phyloP scores from a whole-genome alignment of 2,797 vertebrate species.

The Lerista edwardsae region DNA sequence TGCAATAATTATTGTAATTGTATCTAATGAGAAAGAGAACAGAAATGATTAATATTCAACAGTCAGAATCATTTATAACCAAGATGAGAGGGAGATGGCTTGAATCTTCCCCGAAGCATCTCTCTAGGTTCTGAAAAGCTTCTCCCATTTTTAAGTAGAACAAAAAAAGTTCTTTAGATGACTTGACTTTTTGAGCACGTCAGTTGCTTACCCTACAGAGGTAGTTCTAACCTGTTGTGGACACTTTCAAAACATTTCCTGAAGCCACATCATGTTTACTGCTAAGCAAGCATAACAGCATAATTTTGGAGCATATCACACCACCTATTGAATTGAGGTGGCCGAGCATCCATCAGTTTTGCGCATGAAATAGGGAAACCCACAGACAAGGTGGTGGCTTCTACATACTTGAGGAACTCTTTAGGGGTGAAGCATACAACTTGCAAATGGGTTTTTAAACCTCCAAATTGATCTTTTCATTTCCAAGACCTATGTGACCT shows the following conservation, averaged over 20 bases:
- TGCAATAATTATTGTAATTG: slow-evolving; percentile 26
- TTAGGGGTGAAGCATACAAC: too few species aligned
- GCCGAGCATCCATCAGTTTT: too few species aligned
- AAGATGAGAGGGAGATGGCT: background rate
- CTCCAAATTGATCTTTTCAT: too few species aligned
- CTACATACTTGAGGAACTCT: too few species aligned
- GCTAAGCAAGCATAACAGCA: background rate
- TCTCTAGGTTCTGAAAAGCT: background rate
- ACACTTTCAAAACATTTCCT: background rate
- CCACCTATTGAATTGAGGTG: too few species aligned
- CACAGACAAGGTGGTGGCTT: too few species aligned
- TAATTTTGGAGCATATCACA: background rate
- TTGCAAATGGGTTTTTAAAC: too few species aligned
- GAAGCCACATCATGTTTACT: background rate
- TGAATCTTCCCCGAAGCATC: background rate
- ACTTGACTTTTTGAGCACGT: background rate
- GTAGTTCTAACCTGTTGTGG: background rate
- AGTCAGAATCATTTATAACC: background rate
- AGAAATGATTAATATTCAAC: slow-evolving; percentile 19
- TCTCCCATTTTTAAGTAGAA: background rate
- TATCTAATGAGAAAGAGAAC: background rate
- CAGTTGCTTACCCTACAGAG: background rate
- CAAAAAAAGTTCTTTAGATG: background rate
- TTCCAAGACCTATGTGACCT: too few species aligned
- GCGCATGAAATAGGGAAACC: too few species aligned